phyloP scores from a whole-genome alignment of 2,888 invertebrate genomes.

The Colletes collaris region DNA sequence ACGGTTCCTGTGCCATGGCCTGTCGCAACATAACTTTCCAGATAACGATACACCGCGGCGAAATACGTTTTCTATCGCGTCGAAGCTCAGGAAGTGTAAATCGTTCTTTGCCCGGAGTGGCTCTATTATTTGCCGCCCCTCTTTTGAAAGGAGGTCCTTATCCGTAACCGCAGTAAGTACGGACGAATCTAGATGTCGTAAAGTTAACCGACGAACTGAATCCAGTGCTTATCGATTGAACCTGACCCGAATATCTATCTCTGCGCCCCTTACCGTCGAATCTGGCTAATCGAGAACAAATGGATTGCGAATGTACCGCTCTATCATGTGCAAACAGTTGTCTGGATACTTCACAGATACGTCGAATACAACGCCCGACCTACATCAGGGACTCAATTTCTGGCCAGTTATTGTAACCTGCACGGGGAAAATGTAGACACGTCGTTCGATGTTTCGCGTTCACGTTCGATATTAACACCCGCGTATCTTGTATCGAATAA shows the following conservation, averaged over 20 bases:
- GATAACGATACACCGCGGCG: background rate
- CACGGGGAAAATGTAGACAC: no score
- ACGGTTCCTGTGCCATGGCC: no score
- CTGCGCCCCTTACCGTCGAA: constrained; percentile 7
- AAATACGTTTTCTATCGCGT: background rate
- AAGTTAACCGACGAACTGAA: constrained; percentile 44
- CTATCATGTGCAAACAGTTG: constrained; percentile 33
- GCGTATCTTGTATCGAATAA: no score
- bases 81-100: constrained; percentile 5
- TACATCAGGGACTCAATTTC: background rate
- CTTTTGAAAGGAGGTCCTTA: constrained; percentile 25
- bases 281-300: constrained; percentile 53
- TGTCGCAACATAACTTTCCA: no score
- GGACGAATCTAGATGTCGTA: constrained; percentile 43
- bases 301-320: constrained; percentile 29
- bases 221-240: constrained; percentile 55
- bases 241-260: constrained; percentile 45
- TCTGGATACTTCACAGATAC: constrained; percentile 22
- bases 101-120: background rate
- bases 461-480: no score
- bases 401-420: background rate
- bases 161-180: constrained; percentile 24
- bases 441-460: no score
- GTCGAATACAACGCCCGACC: background rate
- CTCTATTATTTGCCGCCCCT: background rate